These are phyloP conservation scores for Phaethon lepturus DNA, from an alignment of 2,113 vertebrate species.

Conservation along the genomic window DNA sequence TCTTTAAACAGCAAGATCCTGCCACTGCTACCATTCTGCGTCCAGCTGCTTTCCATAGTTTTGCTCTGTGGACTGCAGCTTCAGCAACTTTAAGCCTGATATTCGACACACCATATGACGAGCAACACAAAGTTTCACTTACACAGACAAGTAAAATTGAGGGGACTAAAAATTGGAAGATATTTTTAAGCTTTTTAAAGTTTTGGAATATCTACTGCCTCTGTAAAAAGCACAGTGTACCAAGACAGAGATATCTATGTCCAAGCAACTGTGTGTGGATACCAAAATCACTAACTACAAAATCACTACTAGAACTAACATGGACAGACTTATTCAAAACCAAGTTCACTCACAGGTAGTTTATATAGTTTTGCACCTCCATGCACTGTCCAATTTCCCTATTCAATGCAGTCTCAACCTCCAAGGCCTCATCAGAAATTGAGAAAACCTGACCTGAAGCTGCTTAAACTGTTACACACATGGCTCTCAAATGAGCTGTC, in stretches of 20 bases:
- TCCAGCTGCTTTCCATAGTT: neutral
- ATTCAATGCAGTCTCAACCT: neutral
- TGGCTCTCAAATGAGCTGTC: neutral
- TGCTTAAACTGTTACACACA: neutral
- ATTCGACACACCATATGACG: neutral
- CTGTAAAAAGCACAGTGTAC: neutral
- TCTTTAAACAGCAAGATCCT: neutral
- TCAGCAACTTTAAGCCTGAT: neutral
- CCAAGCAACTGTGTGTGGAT: neutral
- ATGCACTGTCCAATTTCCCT: neutral
- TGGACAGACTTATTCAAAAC: neutral
- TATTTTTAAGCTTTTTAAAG: neutral
- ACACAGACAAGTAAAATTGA: neutral
- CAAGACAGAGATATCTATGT: neutral
- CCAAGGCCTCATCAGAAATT: neutral
- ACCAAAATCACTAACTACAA: neutral
- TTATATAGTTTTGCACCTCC: neutral
- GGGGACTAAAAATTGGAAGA: neutral
- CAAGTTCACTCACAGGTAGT: neutral
- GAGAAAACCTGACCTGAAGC: neutral
- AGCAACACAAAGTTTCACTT: neutral
- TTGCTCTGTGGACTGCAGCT: neutral
- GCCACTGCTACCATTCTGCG: neutral
- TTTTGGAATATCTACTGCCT: neutral
- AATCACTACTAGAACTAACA: neutral